A percentile compares a stretch with the other conserved stretches of the same genome.
phyloP scores from a whole-genome alignment of 2,888 invertebrate species.

The Platynereis dumerilii region DNA sequence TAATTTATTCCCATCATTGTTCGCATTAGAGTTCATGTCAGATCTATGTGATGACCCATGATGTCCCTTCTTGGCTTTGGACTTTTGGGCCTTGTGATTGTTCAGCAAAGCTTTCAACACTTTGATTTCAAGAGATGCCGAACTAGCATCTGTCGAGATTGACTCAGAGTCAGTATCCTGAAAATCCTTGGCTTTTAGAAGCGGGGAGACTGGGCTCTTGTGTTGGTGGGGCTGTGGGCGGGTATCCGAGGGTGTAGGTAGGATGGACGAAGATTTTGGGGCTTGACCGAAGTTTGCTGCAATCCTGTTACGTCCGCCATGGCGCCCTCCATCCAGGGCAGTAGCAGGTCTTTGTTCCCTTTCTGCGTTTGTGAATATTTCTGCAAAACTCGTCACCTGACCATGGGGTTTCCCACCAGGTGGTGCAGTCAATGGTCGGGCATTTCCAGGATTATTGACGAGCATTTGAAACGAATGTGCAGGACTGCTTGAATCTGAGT shows the following conservation, averaged over 20 bases:
- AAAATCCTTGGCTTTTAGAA: constrained; percentile 14
- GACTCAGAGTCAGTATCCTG: constrained; percentile 14
- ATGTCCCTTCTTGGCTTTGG: constrained; percentile 1
- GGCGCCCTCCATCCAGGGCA: background rate
- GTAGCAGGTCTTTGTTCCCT: constrained; percentile 7
- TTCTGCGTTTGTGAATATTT: background rate
- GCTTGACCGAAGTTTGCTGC: constrained; percentile 23
- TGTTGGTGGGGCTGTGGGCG: constrained; percentile 22
- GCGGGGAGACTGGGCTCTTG: constrained; percentile 26
- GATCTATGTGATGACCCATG: constrained; percentile 4
- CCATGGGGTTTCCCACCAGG: constrained; percentile 41
- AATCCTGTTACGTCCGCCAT: constrained; percentile 11
- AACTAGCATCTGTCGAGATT: constrained; percentile 9
- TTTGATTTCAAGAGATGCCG: constrained; percentile 25
- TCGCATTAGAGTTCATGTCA: background rate
- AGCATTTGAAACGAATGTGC: constrained; percentile 17
- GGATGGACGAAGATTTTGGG: constrained; percentile 2
- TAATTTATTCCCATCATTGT: background rate
- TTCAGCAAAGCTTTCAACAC: constrained; percentile 30
- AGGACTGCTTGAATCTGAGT: constrained; percentile 32
- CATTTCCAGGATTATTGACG: background rate
- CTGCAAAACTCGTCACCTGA: background rate
- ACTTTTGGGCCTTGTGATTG: constrained; percentile 18
- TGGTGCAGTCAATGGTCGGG: constrained; percentile 19
- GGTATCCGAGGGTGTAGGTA: constrained; percentile 22